Evolutionary conservation across 2,113 vertebrate species (phyloP).

Genomic region (Aphyosemion australe): DNA sequence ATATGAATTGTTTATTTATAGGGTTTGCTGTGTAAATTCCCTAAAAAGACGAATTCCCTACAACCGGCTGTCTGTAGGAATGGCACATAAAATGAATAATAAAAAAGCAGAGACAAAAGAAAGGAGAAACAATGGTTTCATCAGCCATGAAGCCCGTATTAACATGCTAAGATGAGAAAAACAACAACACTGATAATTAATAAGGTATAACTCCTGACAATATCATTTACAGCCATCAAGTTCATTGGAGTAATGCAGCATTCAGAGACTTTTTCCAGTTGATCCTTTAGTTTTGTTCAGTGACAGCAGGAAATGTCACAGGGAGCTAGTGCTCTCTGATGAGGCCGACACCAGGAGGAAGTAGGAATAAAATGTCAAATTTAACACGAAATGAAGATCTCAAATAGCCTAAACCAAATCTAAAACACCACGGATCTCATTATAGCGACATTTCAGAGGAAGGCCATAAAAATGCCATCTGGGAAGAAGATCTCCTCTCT

Average conservation of each 20-base stretch:
- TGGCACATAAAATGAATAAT: slow-evolving; percentile 77
- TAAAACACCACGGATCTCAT: background rate
- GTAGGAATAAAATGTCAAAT: background rate
- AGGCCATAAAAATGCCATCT: slow-evolving; percentile 39
- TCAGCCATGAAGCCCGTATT: slow-evolving; percentile 62
- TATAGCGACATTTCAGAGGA: slow-evolving; percentile 33
- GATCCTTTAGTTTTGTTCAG: slow-evolving; percentile 55
- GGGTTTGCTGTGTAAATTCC: slow-evolving; percentile 73
- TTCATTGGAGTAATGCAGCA: slow-evolving; percentile 65
- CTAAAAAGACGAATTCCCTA: slow-evolving; percentile 74
- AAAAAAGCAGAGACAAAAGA: slow-evolving; percentile 71
- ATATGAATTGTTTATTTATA: slow-evolving; percentile 78
- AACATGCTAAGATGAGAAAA: slow-evolving; percentile 56
- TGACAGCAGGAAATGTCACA: slow-evolving; percentile 49
- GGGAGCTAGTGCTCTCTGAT: too few species aligned
- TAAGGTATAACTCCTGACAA: slow-evolving; percentile 66
- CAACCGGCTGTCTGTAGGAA: slow-evolving; percentile 71
- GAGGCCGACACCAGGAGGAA: too few species aligned
- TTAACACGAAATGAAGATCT: background rate
- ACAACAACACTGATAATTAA: slow-evolving; percentile 62
- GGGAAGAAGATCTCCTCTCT: slow-evolving; percentile 33
- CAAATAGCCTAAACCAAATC: background rate
- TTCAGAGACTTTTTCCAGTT: slow-evolving; percentile 60
- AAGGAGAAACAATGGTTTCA: slow-evolving; percentile 71
- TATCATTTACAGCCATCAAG: slow-evolving; percentile 65